Evolutionary conservation across 2,888 invertebrate genomes (phyloP), one percentile per base, ranked within the genome.

Genomic region (Synanthedon tipuliformis): DNA sequence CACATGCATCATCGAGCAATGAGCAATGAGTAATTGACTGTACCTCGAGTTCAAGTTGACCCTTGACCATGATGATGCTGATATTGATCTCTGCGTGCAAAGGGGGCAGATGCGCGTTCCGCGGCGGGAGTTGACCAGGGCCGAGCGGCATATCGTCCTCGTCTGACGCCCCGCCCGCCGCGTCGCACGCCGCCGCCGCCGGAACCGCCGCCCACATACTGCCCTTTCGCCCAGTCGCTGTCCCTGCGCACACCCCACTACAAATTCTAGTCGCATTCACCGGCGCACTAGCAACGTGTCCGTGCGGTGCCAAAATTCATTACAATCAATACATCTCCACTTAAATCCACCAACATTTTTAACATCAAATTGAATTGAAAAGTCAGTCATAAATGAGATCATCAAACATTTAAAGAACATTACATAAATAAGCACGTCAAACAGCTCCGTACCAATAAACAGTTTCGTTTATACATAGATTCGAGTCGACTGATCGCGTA

Each of bases 31-130:
- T 34, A 34, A 34, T 34, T 10, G 34, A 34, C 34, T 34, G 12
- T 50, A 90, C 90, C 88, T 97, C 96, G 23, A 97, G 94, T 78
- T 97, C 96, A 56, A 97, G 90, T 65, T 95, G 94, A 65, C 96
- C 96, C 84, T 97, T 97, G 71, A 95, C 92, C 89, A 97, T 94
- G 68, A 94, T 90, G 66, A 97, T 92, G 56, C 95, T 95, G 75
- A 97, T 89, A 74, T 95, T 94, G 62, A 97, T 90, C 81, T 96
- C 95, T 4, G 96, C 95, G 63, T 91, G 92, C 55, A 91, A 90
- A 68, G 91, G 90, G 64, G 89, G 89, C 63, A 92, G 83, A 62
- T 91, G 90, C 66, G 92, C 92, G 65, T 92, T 93, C 61, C 92
- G 90, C 52, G 95, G 95, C 76, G 93, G 92, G 73, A 95, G 89